These are phyloP conservation scores for Oxystoma pomonae DNA, from an alignment of 2,888 invertebrate genomes.

Conservation along the genomic window DNA sequence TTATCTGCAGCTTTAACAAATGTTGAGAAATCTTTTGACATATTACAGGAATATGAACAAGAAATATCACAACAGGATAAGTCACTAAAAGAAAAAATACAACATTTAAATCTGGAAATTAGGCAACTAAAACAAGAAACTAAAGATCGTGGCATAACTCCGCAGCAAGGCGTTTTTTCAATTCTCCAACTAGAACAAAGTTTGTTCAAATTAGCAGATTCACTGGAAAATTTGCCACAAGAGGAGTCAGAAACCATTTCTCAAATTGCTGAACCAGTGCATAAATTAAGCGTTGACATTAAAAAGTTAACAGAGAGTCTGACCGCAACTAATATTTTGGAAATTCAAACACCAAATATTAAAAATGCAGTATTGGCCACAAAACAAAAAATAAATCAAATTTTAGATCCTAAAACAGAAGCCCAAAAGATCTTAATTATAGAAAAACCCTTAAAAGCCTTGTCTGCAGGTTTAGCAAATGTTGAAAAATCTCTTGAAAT, in stretches of 20 bases:
- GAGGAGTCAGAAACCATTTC: too few relatives aligned
- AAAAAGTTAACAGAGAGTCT: too few relatives aligned
- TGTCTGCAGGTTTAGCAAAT: constrained; percentile 5
- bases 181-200: constrained; percentile 8
- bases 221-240: constrained; percentile 9
- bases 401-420: constrained; percentile 4
- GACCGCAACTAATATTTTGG: too few relatives aligned
- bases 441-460: constrained; percentile 7
- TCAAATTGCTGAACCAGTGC: too few relatives aligned
- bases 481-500: too few relatives aligned
- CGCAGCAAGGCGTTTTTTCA: constrained; percentile 6
- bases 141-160: constrained; percentile 8
- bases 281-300: too few relatives aligned
- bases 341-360: constrained; percentile 17
- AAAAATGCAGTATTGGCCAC: constrained; percentile 20
- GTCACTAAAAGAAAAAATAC: too few relatives aligned
- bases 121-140: too few relatives aligned
- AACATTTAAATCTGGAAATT: too few relatives aligned
- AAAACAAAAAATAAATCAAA: constrained; percentile 21
- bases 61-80: too few relatives aligned
- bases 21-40: too few relatives aligned
- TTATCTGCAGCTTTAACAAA: constrained; percentile 2
- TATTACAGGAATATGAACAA: too few relatives aligned
- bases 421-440: neutral
- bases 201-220: neutral